Evolutionary conservation across 2,797 vertebrate species (phyloP), one percentile per base, ranked within the genome.

Genomic region (Xenentodon cancila): DNA sequence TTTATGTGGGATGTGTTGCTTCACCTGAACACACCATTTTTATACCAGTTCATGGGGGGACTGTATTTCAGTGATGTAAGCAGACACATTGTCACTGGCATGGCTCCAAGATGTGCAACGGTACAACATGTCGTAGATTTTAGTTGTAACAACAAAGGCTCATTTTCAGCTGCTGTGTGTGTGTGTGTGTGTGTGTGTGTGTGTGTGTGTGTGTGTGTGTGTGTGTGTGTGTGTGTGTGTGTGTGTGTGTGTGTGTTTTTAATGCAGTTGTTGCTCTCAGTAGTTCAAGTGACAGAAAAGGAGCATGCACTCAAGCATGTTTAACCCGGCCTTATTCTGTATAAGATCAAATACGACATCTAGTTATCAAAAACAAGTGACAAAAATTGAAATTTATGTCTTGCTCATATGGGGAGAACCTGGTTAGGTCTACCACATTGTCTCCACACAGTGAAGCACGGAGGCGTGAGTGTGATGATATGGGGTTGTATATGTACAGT

Each of bases 41-140:
- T 19, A 50, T 21, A 17, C 19, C 22, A 40, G 20, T 25, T 44
- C 37, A 19, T 21, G 34, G 34, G 34, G 34, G 0, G 43, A 42
- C 37, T 15, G 4, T 15, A 40, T 15, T 40, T 40, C 12, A 16
- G 7, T 64, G 22, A 63, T 22, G 61, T 64, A 79, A 79, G 9
- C 25, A 17, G 52, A 71, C 5, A 34, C 50, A 32, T 47, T 62
- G 45, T 30, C 22, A 65, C 16, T 73, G 46, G 11, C 68, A 46
- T 59, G 55, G 47, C 67, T 80, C 62, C 68, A 75, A 43, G 27
- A 46, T 32, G 50, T 48, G 21, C 53, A 59, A 74, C 49, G 21
- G 25, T 53, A 34, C 57, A 59, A n/a, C 40, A 54, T 68, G 47
- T 11, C 43, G 25, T 25, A 43, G 9, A 50, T 18, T 27, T 42